phyloP scores from a whole-genome alignment of 1,140 invertebrate species.

The Eurosta solidaginis region DNA sequence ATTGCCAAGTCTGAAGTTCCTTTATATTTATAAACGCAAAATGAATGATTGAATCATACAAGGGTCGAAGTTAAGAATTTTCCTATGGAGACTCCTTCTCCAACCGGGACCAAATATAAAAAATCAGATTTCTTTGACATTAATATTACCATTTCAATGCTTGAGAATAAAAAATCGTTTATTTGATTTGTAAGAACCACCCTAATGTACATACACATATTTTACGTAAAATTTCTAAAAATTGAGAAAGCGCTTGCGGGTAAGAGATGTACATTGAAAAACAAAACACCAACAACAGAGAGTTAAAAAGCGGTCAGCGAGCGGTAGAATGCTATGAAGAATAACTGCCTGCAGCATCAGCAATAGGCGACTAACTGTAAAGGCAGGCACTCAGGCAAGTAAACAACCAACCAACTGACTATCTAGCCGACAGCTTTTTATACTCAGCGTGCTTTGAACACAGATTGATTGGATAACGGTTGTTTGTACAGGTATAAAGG shows the following conservation, averaged over 20 bases:
- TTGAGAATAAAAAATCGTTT: too few relatives aligned
- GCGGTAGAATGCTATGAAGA: slow-evolving; percentile 2
- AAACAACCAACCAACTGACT: slow-evolving; percentile 1
- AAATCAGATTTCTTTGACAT: too few relatives aligned
- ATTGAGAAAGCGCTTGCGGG: slow-evolving; percentile 6
- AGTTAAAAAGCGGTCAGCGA: not conserved
- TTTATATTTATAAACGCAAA: too few relatives aligned
- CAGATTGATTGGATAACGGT: not conserved
- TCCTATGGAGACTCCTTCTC: too few relatives aligned
- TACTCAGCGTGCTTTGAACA: slow-evolving; percentile 5
- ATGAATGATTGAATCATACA: too few relatives aligned
- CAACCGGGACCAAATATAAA: too few relatives aligned
- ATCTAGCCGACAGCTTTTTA: not conserved
- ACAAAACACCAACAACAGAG: not conserved
- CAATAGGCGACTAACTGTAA: slow-evolving; percentile 15
- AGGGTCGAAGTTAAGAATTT: too few relatives aligned
- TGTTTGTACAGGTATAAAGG: not conserved
- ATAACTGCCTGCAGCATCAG: not conserved
- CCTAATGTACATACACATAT: too few relatives aligned
- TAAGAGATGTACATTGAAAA: not conserved
- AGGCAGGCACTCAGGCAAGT: too few relatives aligned
- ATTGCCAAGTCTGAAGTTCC: too few relatives aligned
- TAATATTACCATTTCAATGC: too few relatives aligned
- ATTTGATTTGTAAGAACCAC: too few relatives aligned
- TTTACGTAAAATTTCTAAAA: slow-evolving; percentile 6